A percentile compares a stretch with the other conserved stretches of the same genome.
phyloP scores from a whole-genome alignment of 2,888 invertebrate genomes.

The Xylota sylvarum region DNA sequence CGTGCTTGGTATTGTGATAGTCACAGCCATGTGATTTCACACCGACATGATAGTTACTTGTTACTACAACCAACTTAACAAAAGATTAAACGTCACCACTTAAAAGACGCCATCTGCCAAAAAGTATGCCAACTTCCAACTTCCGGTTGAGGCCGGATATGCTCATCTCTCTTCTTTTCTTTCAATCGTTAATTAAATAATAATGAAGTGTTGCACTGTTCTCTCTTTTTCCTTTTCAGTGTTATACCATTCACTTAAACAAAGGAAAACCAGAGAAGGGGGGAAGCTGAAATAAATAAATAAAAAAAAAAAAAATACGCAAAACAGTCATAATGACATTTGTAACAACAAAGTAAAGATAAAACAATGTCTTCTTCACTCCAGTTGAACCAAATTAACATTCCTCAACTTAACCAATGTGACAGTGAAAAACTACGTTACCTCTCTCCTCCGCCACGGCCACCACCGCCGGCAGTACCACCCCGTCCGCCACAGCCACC shows the following conservation, averaged over 20 bases:
- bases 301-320: conserved; percentile 9
- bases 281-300: background rate
- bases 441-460: conserved; percentile 38
- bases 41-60: too few species aligned
- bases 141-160: conserved; percentile 55
- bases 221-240: conserved; percentile 30
- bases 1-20: background rate
- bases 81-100: background rate
- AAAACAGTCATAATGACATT: conserved; percentile 52
- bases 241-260: conserved; percentile 23
- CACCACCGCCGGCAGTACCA: background rate
- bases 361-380: conserved; percentile 67
- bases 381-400: conserved; percentile 66
- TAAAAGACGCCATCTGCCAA: conserved; percentile 3
- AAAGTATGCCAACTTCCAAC: conserved; percentile 15
- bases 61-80: background rate
- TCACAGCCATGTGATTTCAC: too few species aligned
- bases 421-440: conserved; percentile 63
- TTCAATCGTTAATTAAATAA: background rate
- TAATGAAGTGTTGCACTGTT: conserved; percentile 45
- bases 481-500: conserved; percentile 18
- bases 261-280: conserved; percentile 18
- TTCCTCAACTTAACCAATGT: conserved; percentile 65
- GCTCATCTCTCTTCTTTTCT: conserved; percentile 11
- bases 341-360: conserved; percentile 42